Base-by-base conservation (phyloP, 2,888 invertebrate genomes). In the Agrochola lota region DNA sequence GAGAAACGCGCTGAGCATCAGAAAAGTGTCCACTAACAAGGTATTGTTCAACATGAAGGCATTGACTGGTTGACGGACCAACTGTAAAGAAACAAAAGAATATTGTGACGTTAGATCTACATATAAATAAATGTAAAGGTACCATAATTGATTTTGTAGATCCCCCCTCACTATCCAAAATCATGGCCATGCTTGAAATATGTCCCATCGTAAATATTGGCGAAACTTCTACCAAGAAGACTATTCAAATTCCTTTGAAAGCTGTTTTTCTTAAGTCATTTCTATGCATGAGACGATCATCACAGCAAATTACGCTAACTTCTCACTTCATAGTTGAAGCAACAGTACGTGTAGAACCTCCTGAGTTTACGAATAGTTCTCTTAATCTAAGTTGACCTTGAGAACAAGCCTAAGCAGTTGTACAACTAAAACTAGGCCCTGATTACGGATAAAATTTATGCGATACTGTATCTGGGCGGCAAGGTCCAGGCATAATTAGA, bases 11-110 rank as follows among this genome's bases (percentile, higher is more conserved):
- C 98, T 97, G 57, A 98, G 93, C 88, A 98, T 95, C 77, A 98
- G 94, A 91, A 98, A 98, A 0, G 98, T 97, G 88, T 98, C 98
- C n/a, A 98, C 98, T 20, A 98, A 94, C 11, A 98, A 93, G 3
- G 98, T 97, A 84, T 97, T 98, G 93, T 98, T 98, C 67, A 97
- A 90, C 91, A 98, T 97, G 75, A 98, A 97, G 0, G 97, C 97
- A 90, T 98, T 97, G 79, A 96, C 95, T 35, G 97, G 95, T 76
- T 97, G 95, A 55, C 95, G 95, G 7, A 97, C 94, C 78, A 97
- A 95, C 97, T 98, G 94, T 0, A 71, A 81, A 23, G 9, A 20
- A 52, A 63, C 1, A 11, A 40, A 63, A 4, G 0, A 35, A 64
- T 15, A 69, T 35, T 49, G 15, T 46, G 15, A 15, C 15, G 6